These are phyloP conservation scores for Agrotis segetum DNA, from an alignment of 2,888 invertebrate species.

Conservation along the genomic window DNA sequence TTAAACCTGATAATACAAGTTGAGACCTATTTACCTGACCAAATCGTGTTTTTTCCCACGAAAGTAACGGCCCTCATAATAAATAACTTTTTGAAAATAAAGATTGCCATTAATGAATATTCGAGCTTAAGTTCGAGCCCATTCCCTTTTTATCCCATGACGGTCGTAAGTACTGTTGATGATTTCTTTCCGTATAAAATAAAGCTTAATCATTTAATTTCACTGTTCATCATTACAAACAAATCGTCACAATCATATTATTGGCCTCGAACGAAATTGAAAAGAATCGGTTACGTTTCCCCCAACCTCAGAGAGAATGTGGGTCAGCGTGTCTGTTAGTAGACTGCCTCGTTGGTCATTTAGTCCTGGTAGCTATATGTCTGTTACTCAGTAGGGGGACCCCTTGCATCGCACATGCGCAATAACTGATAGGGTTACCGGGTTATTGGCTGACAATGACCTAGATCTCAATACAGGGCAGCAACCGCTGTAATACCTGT, in stretches of 20 bases:
- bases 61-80: no score
- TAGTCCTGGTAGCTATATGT: slow-evolving; percentile 18
- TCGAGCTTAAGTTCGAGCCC: background rate
- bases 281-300: background rate
- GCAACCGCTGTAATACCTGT: background rate
- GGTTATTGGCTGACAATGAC: slow-evolving; percentile 24
- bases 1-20: no score
- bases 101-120: no score
- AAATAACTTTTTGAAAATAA: no score
- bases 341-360: background rate
- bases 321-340: slow-evolving; percentile 9
- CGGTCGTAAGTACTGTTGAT: no score
- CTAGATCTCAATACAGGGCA: slow-evolving; percentile 5
- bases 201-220: no score
- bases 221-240: background rate
- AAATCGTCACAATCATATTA: no score
- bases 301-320: background rate
- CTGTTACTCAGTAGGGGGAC: slow-evolving; percentile 3
- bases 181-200: background rate
- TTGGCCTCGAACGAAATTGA: slow-evolving; percentile 5
- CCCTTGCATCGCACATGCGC: slow-evolving; percentile 21
- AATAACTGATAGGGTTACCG: background rate
- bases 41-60: no score
- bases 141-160: background rate
- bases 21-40: no score